Base-by-base conservation (phyloP, 2,797 vertebrate species). In the Peromyscus aztecus region DNA sequence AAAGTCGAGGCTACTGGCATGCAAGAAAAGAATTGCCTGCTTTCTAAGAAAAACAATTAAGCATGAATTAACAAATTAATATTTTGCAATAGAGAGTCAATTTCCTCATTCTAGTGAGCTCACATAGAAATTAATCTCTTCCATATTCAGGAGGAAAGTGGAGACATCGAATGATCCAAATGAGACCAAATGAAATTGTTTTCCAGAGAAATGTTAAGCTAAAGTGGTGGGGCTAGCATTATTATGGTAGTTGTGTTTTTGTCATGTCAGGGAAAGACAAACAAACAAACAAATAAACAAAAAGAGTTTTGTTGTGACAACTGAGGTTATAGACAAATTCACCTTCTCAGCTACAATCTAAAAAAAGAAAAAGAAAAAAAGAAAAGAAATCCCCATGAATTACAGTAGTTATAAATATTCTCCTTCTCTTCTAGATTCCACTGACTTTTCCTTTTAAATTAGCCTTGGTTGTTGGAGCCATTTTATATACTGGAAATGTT, bases 301-400 rank as follows among this genome's bases (percentile, higher is more conserved):
- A 85, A 92, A n/a, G 29, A 81, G 86, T 92, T 73, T 24, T 57
- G 0, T 96, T 83, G 91, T 95, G 17, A 94, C 96, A 80, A 96
- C 84, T 40, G n/a, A 3, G 12, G 0, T 94, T 61, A 82, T 73
- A 94, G 77, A 97, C 78, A 75, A 43, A 92, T 91, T 69, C 97
- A 89, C 13, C 73, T 94, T 73, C 93, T 37, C 89, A 94, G 27
- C 76, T 95, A 49, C 19, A 97, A 71, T 40, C 71, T 46, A 92
- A 69, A 55, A 21, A 52, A 52, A 65, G 40, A 65, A 65, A 69
- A 3, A 2, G 85, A 76, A 55, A 43, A 24, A 24, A 52, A 46
- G 40, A 65, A 65, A 69, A 21, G 1, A 90, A 80, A 57, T 40
- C 7, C 1, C 19, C 83, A 11, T 85, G 6, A 55, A 86, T 95